Base-by-base conservation (phyloP, 1,140 invertebrate species). In the Ceratina calcarata region DNA sequence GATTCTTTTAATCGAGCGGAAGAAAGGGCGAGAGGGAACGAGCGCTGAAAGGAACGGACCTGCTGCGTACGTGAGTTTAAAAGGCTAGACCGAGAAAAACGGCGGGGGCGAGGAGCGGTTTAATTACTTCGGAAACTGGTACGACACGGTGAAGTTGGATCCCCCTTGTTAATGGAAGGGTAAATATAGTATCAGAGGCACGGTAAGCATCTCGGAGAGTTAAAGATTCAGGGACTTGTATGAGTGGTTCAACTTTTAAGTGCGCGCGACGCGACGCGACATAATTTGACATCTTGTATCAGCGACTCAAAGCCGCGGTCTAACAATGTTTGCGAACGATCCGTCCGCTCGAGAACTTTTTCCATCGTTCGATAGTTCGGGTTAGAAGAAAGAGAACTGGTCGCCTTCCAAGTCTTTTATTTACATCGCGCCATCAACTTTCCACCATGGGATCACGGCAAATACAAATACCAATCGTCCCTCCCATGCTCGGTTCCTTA, bases 141-240 rank as follows among this genome's bases (percentile, higher is more conserved):
- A 15, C 32, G 53, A 32, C 1, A 10, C 53, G 16, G 16, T 57
- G 16, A 37, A 15, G 53, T 58, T 58, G 51, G 45, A 69, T 49
- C 66, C 15, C 3, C 57, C 37, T 61, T 49, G 37, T 70, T 77
- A 77, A 77, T 77, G 75, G 75, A 77, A 77, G 57, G 75, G 66
- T 62, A 77, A 77, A 77, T 77, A 77, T 77, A 77, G 70, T 77
- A 77, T 77, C 67, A 32, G 12, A 45, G 27, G 66, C 13, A 37
- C 37, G 75, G 58, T 62, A 70, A 70, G 24, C 67, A 60, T 77
- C 75, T 61, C 66, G 66, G n/a, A 70, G 37, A 37, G 66, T 77
- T 37, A 77, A 77, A 77, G 75, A 77, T 77, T 77, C 75, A 77
- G 13, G 37, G 37, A n/a, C 0, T n/a, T 16, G 22, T 16, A 32